Evolutionary conservation across 2,113 vertebrate species (phyloP), one percentile per base, ranked within the genome.

Genomic region (Epinephelus lanceolatus): DNA sequence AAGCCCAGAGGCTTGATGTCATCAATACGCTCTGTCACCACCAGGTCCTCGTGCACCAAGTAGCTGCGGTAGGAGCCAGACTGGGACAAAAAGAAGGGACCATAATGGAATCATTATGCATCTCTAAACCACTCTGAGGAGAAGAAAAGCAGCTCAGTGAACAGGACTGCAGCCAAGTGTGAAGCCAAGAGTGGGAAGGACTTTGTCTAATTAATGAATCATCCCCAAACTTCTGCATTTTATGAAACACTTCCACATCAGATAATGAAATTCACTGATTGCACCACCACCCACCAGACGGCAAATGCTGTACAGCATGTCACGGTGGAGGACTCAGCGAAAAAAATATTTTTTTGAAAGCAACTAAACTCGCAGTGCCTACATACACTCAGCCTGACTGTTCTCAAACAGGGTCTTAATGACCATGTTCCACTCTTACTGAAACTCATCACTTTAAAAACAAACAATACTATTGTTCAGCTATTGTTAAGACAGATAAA

Each of bases 31-130:
- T 98, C 97, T 0, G 97, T 97, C 78, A 98, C 97, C 87, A 98
- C 96, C 94, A 99, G 94, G 84, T 99, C 97, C 95, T 99, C 97
- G 56, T 94, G 97, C 84, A 99, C 96, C 81, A 99, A 89, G 56
- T 97, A 98, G 6, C 97, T 97, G 88, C 96, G 97, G 88, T 98
- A 98, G 8, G 97, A 97, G 51, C 97, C 97, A 45, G 96, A 97
- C 97, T 98, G 83, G 14, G 57, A 80, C 13, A 65, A 30, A 37
- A 17, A 40, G 1, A 37, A 40, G 5, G 7, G 42, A 40, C 11
- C 9, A 21, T 0, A 5, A 27, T 12, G 2, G 12, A 33, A 30
- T 18, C 6, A 56, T 17, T 0, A 42, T 3, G 11, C 23, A 68
- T 27, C 21, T 52, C 45, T 8, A 13, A 27, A 71, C 0, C 21